phyloP scores from a whole-genome alignment of 2,113 vertebrate genomes.

The Myodes glareolus region DNA sequence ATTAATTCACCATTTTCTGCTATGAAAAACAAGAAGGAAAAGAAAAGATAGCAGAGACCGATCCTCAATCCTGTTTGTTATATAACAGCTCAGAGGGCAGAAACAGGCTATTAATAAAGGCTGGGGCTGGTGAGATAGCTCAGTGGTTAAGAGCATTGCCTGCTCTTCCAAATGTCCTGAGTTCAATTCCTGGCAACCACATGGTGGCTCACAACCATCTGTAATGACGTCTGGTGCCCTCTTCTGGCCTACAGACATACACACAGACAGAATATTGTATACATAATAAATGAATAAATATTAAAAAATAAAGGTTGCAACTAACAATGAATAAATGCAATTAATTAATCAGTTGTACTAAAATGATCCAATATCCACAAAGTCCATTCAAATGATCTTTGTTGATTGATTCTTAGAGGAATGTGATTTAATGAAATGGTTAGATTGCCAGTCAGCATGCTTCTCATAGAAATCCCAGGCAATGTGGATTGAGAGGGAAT shows the following conservation, averaged over 20 bases:
- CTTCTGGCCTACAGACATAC: too few species aligned
- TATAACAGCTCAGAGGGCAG: neutral
- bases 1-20: conserved; percentile 10
- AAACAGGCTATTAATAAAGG: conserved; percentile 46
- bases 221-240: too few species aligned
- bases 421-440: conserved; percentile 28
- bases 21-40: neutral
- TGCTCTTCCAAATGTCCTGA: too few species aligned
- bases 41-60: neutral
- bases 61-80: neutral
- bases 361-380: conserved; percentile 36
- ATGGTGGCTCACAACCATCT: too few species aligned
- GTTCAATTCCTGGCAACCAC: too few species aligned
- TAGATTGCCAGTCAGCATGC: conserved; percentile 13
- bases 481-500: conserved; percentile 26
- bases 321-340: neutral
- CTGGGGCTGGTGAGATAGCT: too few species aligned
- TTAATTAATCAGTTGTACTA: conserved; percentile 7
- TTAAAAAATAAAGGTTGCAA: conserved; percentile 54
- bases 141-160: too few species aligned
- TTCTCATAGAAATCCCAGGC: conserved; percentile 31
- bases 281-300: too few species aligned
- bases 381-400: conserved; percentile 35
- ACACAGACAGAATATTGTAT: too few species aligned
- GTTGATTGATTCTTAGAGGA: conserved; percentile 16